Base-by-base conservation (phyloP, 2,113 vertebrate species). In the Eudyptes chrysolophus region DNA sequence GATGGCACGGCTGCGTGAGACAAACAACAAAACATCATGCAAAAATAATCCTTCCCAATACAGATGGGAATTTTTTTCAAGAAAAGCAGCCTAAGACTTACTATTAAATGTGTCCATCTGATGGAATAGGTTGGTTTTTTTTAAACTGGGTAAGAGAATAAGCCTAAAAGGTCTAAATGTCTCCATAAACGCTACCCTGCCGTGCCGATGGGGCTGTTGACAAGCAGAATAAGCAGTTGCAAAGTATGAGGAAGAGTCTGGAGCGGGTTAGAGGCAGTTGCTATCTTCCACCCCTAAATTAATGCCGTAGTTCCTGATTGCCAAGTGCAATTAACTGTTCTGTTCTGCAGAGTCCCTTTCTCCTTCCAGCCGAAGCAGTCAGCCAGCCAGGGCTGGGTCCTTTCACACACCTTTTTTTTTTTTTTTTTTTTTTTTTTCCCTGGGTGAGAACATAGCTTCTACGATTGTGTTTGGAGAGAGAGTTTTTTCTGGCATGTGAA, bases 181-280 rank as follows among this genome's bases (percentile, higher is more conserved):
- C 46, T 34, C 60, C 40, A 5, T 13, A 4, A 16, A 26, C 13
- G 13, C 24, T 18, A 2, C n/a, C 36, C 16, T 29, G 42, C 49
- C 0, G 1, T 38, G 66, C 25, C 0, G 0, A 2, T 8, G 30
- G 76, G 44, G 65, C 72, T 2, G 6, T 6, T 40, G 81, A 72
- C 52, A 61, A 4, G 8, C 6, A 1, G 60, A 60, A 65, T 4
- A 17, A 70, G 36, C 24, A 2, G 36, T 87, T 84, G 69, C 60
- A 44, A 29, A 60, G 42, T 8, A 10, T 34, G 62, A 84, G 72
- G 90, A 87, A 88, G 66, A 76, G 83, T 57, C 83, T 85, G 88
- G 40, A 84, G 54, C 1, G 9, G n/a, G 40, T 6, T 65, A 14
- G 80, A 75, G 27, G 34, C 66, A 49, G 51, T 26, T 44, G 18